phyloP scores from a whole-genome alignment of 1,140 invertebrate genomes.

The Phocides pigmalion region DNA sequence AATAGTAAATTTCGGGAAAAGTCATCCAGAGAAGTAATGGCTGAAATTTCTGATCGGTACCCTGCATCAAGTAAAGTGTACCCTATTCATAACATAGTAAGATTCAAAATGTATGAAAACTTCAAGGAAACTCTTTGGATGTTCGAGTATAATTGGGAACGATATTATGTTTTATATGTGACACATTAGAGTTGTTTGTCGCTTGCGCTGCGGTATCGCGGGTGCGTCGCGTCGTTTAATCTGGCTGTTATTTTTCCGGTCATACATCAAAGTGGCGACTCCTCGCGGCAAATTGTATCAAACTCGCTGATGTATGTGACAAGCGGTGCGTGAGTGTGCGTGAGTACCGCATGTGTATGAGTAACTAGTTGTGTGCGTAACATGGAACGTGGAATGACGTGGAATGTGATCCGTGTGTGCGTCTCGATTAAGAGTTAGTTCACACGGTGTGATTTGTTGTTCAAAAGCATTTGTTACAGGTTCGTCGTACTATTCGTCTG shows the following conservation, averaged over 20 bases:
- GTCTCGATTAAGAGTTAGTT: constrained; percentile 10
- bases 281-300: constrained; percentile 68
- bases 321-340: constrained; percentile 28
- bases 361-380: constrained; percentile 1
- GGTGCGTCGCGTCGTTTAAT: constrained; percentile 51
- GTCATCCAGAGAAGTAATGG: constrained; percentile 55
- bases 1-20: constrained; percentile 60
- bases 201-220: constrained; percentile 17
- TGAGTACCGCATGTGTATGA: constrained; percentile 10
- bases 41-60: constrained; percentile 52
- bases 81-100: background rate
- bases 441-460: constrained; percentile 9
- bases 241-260: constrained; percentile 68
- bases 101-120: background rate
- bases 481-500: background rate
- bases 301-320: constrained; percentile 60
- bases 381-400: no score
- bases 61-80: background rate
- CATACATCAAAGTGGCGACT: constrained; percentile 66
- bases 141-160: constrained; percentile 21
- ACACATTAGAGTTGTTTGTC: constrained; percentile 20
- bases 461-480: constrained; percentile 5
- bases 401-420: background rate
- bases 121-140: constrained; percentile 16
- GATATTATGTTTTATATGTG: constrained; percentile 28